Conservation (phyloP, 2,113 vertebrate species). For the Pandion haliaetus region DNA sequence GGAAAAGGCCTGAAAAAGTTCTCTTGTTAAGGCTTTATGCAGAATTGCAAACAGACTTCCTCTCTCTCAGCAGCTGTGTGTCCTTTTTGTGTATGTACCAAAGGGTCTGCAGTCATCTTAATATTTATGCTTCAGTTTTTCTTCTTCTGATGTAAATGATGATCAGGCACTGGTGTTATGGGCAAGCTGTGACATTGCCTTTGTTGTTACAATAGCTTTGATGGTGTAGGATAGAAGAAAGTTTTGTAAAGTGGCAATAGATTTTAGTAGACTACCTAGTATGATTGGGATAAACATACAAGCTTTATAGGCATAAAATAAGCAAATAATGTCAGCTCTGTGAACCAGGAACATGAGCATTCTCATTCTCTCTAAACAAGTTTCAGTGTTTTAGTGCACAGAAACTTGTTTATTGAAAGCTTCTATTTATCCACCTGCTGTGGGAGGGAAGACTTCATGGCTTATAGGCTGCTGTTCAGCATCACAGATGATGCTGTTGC, state of each 20-base stretch:
- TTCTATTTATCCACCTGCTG: neutral
- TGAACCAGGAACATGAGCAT: neutral
- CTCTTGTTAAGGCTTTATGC: neutral
- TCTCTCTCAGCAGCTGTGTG: neutral
- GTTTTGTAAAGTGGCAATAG: neutral
- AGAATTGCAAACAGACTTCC: neutral
- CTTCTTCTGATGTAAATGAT: neutral
- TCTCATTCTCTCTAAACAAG: neutral
- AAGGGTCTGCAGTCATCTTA: neutral
- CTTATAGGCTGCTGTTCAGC: neutral
- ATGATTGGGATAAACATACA: neutral
- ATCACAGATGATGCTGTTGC: slow-evolving; percentile 12
- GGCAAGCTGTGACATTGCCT: neutral
- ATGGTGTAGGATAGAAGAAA: neutral
- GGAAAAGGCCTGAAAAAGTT: neutral
- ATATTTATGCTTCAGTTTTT: neutral
- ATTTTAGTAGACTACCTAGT: neutral
- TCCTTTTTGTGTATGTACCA: neutral
- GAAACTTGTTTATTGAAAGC: neutral
- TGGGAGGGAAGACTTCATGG: neutral
- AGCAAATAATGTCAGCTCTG: neutral
- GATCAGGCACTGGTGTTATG: neutral
- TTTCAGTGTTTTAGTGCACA: neutral
- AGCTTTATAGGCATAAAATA: neutral
- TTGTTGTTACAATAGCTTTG: neutral